phyloP scores from a whole-genome alignment of 2,888 invertebrate species.

The Zele albiditarsus region DNA sequence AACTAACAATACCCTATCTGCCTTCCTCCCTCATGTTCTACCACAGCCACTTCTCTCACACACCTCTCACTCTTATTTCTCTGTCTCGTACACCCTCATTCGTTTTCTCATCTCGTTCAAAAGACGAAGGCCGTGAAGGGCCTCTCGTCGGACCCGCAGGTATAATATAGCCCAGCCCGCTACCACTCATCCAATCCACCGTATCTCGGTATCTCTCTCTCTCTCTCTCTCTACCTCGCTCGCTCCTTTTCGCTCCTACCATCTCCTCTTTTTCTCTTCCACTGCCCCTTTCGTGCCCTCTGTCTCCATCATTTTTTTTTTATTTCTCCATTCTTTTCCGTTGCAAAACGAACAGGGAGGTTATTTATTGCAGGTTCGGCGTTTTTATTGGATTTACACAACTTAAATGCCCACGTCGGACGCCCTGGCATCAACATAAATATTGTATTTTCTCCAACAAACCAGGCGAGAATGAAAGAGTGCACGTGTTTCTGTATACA shows the following conservation, averaged over 20 bases:
- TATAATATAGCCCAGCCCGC: constrained; percentile 64
- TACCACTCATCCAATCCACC: not conserved
- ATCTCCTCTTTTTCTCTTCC: constrained; percentile 34
- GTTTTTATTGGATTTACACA: constrained; percentile 72
- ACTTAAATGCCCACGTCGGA: constrained; percentile 68
- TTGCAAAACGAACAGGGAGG: constrained; percentile 60
- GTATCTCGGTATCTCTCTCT: not conserved
- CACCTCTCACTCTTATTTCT: constrained; percentile 48
- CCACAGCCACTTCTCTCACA: constrained; percentile 43
- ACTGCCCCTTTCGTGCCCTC: not conserved
- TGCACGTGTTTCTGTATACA: constrained; percentile 18
- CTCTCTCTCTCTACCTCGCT: constrained; percentile 31
- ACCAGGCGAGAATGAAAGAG: constrained; percentile 32
- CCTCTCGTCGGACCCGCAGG: constrained; percentile 62
- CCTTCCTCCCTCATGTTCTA: too few relatives aligned
- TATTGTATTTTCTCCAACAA: constrained; percentile 63
- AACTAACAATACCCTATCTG: constrained; percentile 52
- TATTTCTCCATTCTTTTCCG: constrained; percentile 38
- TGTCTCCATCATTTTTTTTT: constrained; percentile 27
- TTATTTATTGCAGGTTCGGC: constrained; percentile 71
- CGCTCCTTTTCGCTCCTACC: constrained; percentile 28
- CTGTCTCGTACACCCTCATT: constrained; percentile 43
- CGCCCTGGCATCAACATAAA: constrained; percentile 66
- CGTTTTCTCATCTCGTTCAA: constrained; percentile 68
- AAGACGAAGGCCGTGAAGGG: constrained; percentile 61